These are phyloP conservation scores for Palythoa grandiflora DNA, from an alignment of 92 coral and sea anemone genomes.

Conservation along the genomic window DNA sequence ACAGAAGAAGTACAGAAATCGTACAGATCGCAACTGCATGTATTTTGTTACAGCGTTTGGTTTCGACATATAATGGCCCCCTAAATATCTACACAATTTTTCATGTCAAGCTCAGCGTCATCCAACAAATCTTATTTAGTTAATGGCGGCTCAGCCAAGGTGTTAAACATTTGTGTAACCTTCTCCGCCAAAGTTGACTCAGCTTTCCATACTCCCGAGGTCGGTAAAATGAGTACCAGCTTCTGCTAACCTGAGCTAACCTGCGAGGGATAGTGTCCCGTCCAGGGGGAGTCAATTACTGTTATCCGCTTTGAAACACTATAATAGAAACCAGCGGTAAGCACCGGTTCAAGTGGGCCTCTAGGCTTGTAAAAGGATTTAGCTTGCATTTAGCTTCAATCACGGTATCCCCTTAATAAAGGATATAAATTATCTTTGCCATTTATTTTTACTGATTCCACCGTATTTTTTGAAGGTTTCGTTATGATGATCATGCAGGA, in stretches of 20 bases:
- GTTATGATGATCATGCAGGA: neutral
- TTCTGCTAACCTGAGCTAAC: too few relatives aligned
- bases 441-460: too few relatives aligned
- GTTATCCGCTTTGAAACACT: neutral
- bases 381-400: too few relatives aligned
- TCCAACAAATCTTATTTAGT: neutral
- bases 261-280: too few relatives aligned
- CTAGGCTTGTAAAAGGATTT: too few relatives aligned
- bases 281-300: neutral
- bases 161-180: neutral
- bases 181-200: too few relatives aligned
- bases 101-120: neutral
- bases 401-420: too few relatives aligned
- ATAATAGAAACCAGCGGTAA: too few relatives aligned
- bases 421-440: too few relatives aligned
- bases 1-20: neutral
- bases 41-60: neutral
- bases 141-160: neutral
- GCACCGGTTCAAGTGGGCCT: too few relatives aligned
- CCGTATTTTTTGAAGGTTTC: neutral
- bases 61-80: neutral
- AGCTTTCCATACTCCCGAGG: too few relatives aligned
- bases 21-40: neutral
- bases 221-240: too few relatives aligned
- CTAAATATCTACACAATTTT: neutral